phyloP scores from a whole-genome alignment of 2,888 invertebrate species.

The Agrochola lychnidis region DNA sequence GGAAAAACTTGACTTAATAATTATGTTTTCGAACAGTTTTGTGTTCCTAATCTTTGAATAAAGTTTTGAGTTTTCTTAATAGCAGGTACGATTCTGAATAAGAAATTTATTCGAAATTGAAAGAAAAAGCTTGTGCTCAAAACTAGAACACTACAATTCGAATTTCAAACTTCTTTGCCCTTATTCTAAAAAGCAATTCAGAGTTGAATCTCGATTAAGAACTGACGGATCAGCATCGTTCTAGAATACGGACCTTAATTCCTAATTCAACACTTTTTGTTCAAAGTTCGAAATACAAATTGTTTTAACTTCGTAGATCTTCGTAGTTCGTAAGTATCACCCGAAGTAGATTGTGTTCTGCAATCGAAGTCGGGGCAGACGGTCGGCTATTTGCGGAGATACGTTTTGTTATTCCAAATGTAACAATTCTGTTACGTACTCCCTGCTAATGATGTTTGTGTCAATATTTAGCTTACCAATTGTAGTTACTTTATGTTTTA shows the following conservation, averaged over 20 bases:
- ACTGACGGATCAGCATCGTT: not conserved
- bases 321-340: constrained; percentile 48
- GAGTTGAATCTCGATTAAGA: not conserved
- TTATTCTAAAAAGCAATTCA: not conserved
- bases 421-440: constrained; percentile 76
- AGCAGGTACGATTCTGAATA: not conserved
- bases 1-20: constrained; percentile 24
- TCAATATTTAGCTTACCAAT: constrained; percentile 44
- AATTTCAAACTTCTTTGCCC: constrained; percentile 39
- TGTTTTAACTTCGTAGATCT: constrained; percentile 15
- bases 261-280: constrained; percentile 17
- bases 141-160: constrained; percentile 24
- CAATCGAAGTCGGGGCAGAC: constrained; percentile 74
- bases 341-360: constrained; percentile 66
- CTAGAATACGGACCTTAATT: constrained; percentile 7
- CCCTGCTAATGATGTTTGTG: constrained; percentile 56
- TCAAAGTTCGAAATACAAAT: constrained; percentile 30
- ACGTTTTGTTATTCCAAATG: constrained; percentile 80
- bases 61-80: not conserved
- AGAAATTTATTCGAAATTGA: too few species aligned
- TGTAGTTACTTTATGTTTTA: not conserved
- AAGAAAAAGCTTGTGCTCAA: not conserved
- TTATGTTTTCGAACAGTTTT: constrained; percentile 1
- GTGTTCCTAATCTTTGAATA: not conserved
- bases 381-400: constrained; percentile 79